These are phyloP conservation scores for Meliscaeva auricollis DNA, from an alignment of 2,888 invertebrate genomes.

Conservation along the genomic window DNA sequence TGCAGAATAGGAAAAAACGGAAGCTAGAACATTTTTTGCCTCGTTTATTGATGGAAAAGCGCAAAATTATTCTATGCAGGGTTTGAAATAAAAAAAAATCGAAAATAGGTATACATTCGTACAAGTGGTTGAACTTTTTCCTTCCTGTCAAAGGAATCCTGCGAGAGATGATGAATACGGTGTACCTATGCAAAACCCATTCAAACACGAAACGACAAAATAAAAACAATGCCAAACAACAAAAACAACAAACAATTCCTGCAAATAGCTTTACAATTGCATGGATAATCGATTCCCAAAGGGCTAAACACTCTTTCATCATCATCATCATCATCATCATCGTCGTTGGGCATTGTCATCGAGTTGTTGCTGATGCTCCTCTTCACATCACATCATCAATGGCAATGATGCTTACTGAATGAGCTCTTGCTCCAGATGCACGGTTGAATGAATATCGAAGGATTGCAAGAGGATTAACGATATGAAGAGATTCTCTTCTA, in stretches of 20 bases:
- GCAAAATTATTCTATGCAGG: conserved; percentile 42
- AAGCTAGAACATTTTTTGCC: conserved; percentile 22
- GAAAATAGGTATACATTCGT: conserved; percentile 53
- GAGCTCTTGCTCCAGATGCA: conserved; percentile 50
- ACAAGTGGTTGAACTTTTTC: conserved; percentile 70
- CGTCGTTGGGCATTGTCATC: conserved; percentile 62
- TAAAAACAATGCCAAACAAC: conserved; percentile 36
- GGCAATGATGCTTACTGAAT: conserved; percentile 63
- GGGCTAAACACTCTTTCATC: conserved; percentile 82
- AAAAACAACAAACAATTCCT: conserved; percentile 77
- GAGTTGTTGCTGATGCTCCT: conserved; percentile 58
- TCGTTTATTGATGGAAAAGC: conserved; percentile 48
- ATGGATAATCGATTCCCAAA: conserved; percentile 83
- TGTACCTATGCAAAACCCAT: conserved; percentile 31
- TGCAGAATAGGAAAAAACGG: conserved; percentile 21
- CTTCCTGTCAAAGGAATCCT: conserved; percentile 9
- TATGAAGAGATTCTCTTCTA: conserved; percentile 53
- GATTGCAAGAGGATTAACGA: conserved; percentile 74
- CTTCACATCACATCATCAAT: conserved; percentile 66
- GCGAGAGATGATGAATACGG: background rate
- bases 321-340: conserved; percentile 49
- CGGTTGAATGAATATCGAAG: conserved; percentile 75
- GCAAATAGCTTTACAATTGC: conserved; percentile 84
- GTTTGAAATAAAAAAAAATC: conserved; percentile 15
- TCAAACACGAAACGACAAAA: conserved; percentile 37